phyloP scores from a whole-genome alignment of 2,113 vertebrate species.

The Struthidea cinerea region DNA sequence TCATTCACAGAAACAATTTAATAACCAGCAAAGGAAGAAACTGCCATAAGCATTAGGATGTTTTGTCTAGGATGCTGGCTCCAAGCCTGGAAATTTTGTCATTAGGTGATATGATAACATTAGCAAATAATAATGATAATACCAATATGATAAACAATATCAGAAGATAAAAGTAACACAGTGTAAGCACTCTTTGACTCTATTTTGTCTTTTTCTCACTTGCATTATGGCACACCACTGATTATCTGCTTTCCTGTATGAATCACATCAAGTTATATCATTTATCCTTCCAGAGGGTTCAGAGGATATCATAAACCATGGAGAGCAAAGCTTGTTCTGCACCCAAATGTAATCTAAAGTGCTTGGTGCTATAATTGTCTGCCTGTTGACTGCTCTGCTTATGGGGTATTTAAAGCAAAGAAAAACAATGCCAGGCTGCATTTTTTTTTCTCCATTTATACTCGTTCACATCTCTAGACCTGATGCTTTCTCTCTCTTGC shows the following conservation, averaged over 20 bases:
- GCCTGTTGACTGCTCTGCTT: neutral
- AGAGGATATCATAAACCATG: neutral
- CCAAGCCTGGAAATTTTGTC: slow-evolving; percentile 10
- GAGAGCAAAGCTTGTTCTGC: neutral
- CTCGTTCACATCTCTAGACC: neutral
- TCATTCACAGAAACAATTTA: slow-evolving; percentile 40
- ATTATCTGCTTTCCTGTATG: slow-evolving; percentile 26
- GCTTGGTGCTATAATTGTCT: neutral
- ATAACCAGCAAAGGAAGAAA: slow-evolving; percentile 32
- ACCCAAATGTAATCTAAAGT: neutral
- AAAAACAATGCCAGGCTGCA: neutral
- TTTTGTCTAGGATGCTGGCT: slow-evolving; percentile 29
- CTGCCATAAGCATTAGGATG: neutral
- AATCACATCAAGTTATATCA: slow-evolving; percentile 1
- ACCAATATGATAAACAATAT: neutral
- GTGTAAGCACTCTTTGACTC: neutral
- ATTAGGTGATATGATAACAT: neutral
- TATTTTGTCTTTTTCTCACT: slow-evolving; percentile 50
- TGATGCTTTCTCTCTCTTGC: neutral
- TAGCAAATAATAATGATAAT: slow-evolving; percentile 33
- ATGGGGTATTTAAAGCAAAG: neutral
- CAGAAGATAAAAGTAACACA: neutral
- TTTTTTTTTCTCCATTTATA: neutral
- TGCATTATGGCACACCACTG: neutral
- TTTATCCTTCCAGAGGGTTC: neutral